Percentiles rank a stretch among this genome's conserved stretches.
These are phyloP conservation scores for Drosophila serrata DNA, from an alignment of 1,140 invertebrate genomes.

Conservation along the genomic window DNA sequence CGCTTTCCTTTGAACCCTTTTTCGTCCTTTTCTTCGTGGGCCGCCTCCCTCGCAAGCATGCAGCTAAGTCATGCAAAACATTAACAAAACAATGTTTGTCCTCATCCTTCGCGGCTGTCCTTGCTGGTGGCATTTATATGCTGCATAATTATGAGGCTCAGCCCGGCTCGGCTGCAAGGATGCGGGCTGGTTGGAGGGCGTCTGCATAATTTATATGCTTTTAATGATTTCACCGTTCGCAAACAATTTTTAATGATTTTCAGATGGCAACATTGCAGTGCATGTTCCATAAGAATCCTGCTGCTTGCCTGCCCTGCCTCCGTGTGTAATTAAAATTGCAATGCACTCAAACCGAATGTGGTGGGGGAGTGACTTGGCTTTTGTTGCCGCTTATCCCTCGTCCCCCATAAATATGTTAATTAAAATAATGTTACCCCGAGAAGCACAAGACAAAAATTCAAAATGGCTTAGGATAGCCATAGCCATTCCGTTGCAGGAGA, in stretches of 20 bases:
- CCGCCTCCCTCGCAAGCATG: conserved; percentile 38
- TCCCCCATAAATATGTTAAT: conserved; percentile 78
- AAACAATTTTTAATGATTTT: conserved; percentile 81
- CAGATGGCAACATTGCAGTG: conserved; percentile 60
- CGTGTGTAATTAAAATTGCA: conserved; percentile 82
- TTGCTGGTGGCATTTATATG: conserved; percentile 62
- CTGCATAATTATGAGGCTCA: conserved; percentile 63
- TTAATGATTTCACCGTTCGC: conserved; percentile 75
- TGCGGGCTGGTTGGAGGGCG: conserved; percentile 5
- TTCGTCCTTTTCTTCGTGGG: neutral
- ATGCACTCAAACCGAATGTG: conserved; percentile 38
- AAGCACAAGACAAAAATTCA: conserved; percentile 66
- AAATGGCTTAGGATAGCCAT: conserved; percentile 81
- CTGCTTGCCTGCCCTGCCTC: conserved; percentile 8
- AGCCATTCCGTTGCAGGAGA: conserved; percentile 36
- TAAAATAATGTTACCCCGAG: conserved; percentile 81
- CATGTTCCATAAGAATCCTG: conserved; percentile 34
- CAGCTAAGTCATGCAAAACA: conserved; percentile 63
- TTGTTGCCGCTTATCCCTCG: conserved; percentile 51
- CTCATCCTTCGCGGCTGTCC: conserved; percentile 28
- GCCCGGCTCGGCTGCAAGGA: conserved; percentile 19
- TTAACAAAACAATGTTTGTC: conserved; percentile 71
- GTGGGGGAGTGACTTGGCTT: conserved; percentile 43
- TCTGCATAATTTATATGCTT: conserved; percentile 81
- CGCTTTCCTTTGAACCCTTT: conserved; percentile 33